phyloP scores from a whole-genome alignment of 2,113 vertebrate genomes.

The Toxotes jaculatrix region DNA sequence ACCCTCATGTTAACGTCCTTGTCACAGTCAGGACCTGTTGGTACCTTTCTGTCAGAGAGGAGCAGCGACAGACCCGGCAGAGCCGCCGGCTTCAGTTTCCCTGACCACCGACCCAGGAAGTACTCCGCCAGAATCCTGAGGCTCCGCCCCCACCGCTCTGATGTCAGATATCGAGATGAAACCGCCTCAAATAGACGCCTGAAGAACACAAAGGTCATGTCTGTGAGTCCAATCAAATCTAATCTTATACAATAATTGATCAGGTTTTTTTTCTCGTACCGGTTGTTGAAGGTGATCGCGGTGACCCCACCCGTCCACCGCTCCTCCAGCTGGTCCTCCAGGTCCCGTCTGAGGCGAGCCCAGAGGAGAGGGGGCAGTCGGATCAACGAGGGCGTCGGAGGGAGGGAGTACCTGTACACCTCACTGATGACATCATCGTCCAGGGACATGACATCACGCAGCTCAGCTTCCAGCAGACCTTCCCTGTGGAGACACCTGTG shows the following conservation, averaged over 20 bases:
- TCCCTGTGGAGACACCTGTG: slow-evolving; percentile 73
- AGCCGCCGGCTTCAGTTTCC: slow-evolving; percentile 81
- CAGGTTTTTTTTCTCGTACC: slow-evolving; percentile 68
- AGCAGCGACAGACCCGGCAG: slow-evolving; percentile 80
- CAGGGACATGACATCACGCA: slow-evolving; percentile 88
- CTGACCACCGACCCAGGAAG: slow-evolving; percentile 87
- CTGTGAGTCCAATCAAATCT: neutral
- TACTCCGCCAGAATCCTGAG: slow-evolving; percentile 84
- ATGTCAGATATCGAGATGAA: slow-evolving; percentile 74
- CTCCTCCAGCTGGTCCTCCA: slow-evolving; percentile 80
- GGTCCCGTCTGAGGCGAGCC: slow-evolving; percentile 83
- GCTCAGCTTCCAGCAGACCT: slow-evolving; percentile 86
- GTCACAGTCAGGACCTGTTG: neutral
- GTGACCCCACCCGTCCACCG: slow-evolving; percentile 75
- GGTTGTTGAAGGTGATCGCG: slow-evolving; percentile 78
- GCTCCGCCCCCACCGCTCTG: slow-evolving; percentile 68
- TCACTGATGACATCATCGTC: slow-evolving; percentile 87
- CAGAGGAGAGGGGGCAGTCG: slow-evolving; percentile 86
- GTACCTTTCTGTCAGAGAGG: slow-evolving; percentile 88
- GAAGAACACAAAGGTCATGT: neutral
- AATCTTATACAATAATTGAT: neutral
- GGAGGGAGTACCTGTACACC: slow-evolving; percentile 83
- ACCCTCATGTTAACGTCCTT: neutral
- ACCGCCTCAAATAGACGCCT: slow-evolving; percentile 84
- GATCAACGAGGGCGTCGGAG: slow-evolving; percentile 81